Percentiles rank a stretch among this genome's conserved stretches.
These are phyloP conservation scores for Macaria notata DNA, from an alignment of 2,888 invertebrate species.

Conservation along the genomic window DNA sequence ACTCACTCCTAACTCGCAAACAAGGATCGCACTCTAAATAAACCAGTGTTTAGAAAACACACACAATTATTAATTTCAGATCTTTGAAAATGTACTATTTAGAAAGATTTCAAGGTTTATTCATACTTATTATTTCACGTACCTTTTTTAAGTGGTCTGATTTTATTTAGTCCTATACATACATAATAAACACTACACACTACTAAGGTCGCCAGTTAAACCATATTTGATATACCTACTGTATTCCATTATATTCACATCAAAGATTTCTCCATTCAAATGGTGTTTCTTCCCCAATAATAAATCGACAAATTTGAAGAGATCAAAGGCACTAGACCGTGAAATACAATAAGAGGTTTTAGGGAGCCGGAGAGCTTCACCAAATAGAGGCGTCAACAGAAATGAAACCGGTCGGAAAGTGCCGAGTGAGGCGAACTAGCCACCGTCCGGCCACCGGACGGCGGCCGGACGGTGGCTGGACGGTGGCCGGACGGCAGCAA, in stretches of 20 bases:
- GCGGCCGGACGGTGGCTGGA: constrained; percentile 7
- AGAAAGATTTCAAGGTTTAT: no score
- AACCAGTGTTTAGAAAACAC: constrained; percentile 30
- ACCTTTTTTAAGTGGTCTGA: no score
- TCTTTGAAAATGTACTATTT: no score
- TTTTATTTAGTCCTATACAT: no score
- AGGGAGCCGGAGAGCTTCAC: constrained; percentile 1
- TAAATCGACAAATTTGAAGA: neutral
- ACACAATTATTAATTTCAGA: no score
- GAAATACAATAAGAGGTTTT: neutral
- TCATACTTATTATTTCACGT: no score
- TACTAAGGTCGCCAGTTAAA: no score
- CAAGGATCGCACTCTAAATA: constrained; percentile 64
- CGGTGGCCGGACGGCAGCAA: constrained; percentile 13
- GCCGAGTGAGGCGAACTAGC: constrained; percentile 4
- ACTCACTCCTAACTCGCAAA: constrained; percentile 5
- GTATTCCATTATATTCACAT: no score
- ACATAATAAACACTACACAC: no score
- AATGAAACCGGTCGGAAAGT: constrained; percentile 4
- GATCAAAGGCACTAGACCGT: neutral
- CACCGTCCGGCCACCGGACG: constrained; percentile 18
- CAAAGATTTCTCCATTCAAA: no score
- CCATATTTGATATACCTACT: no score
- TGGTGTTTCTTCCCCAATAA: no score
- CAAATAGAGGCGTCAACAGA: constrained; percentile 12